Conservation (phyloP, 2,113 vertebrate species). For the Tapirus terrestris region DNA sequence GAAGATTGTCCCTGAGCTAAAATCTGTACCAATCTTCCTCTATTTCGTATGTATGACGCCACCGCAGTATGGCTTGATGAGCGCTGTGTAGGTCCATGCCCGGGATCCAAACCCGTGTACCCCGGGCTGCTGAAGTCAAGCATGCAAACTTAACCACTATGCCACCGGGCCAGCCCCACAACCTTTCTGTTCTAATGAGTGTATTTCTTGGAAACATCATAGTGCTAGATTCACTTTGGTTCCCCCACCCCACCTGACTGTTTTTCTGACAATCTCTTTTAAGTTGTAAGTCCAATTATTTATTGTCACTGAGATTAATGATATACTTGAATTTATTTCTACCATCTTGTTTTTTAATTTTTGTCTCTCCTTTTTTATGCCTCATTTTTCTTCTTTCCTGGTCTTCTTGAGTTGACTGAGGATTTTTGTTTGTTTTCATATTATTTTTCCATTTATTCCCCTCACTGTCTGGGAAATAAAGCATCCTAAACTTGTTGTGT, state of each 20-base stretch:
- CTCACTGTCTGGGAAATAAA: slow-evolving; percentile 30
- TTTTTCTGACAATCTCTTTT: not conserved
- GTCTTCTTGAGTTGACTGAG: not conserved
- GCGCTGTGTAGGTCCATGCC: too few relatives aligned
- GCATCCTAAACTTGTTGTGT: not conserved
- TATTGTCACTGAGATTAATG: not conserved
- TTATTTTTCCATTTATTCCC: not conserved
- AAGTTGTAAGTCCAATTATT: not conserved
- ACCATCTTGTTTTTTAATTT: not conserved
- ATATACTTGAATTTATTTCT: not conserved
- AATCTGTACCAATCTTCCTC: too few relatives aligned
- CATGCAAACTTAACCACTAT: too few relatives aligned
- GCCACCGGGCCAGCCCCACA: not conserved
- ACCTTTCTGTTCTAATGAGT: not conserved
- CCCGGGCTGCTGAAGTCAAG: too few relatives aligned
- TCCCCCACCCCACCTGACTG: not conserved
- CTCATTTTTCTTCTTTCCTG: not conserved
- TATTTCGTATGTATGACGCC: too few relatives aligned
- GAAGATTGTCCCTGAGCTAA: too few relatives aligned
- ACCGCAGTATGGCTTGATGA: too few relatives aligned
- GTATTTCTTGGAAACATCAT: not conserved
- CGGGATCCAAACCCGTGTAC: too few relatives aligned
- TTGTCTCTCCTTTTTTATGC: not conserved
- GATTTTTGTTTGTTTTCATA: not conserved
- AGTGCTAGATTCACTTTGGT: not conserved